Conservation (phyloP, 35 echinoderm and acorn worm species). For the Chiridota heheva region DNA sequence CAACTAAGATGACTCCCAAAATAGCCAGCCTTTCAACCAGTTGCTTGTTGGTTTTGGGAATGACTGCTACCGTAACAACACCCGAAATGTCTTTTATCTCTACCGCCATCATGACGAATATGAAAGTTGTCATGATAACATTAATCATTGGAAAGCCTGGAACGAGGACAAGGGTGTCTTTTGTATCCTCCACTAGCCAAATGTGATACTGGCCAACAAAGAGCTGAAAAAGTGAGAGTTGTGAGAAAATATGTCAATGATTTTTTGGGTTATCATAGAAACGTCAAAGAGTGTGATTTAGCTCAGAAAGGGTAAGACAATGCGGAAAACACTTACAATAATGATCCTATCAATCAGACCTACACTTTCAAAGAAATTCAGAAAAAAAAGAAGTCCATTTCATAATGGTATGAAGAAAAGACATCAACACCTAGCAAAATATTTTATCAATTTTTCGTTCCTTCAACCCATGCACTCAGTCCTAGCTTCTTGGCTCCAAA, state of each 20-base stretch:
- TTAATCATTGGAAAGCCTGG: slow-evolving; percentile 81
- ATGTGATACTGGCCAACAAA: slow-evolving; percentile 97
- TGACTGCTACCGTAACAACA: slow-evolving; percentile 38
- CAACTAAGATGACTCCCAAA: too few relatives aligned
- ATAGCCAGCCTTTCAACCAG: slow-evolving; percentile 19
- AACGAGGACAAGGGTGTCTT: slow-evolving; percentile 62
- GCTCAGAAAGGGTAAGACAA: background rate
- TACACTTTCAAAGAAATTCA: background rate
- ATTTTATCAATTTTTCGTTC: background rate
- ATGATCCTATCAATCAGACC: background rate
- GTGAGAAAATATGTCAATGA: background rate
- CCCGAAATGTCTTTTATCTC: slow-evolving; percentile 66
- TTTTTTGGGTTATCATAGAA: background rate
- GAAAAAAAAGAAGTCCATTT: background rate
- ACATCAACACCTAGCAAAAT: too few relatives aligned
- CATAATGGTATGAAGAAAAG: too few relatives aligned
- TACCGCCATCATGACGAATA: slow-evolving; percentile 82
- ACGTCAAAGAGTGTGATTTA: background rate
- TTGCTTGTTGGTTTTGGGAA: slow-evolving; percentile 29
- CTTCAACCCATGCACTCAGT: too few relatives aligned
- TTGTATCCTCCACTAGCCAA: slow-evolving; percentile 89
- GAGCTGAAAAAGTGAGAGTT: slow-evolving; percentile 57
- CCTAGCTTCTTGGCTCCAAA: too few relatives aligned
- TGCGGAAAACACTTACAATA: too few relatives aligned
- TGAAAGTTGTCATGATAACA: slow-evolving; percentile 74